phyloP scores from a whole-genome alignment of 1,140 invertebrate species.

The Ladona fulva region DNA sequence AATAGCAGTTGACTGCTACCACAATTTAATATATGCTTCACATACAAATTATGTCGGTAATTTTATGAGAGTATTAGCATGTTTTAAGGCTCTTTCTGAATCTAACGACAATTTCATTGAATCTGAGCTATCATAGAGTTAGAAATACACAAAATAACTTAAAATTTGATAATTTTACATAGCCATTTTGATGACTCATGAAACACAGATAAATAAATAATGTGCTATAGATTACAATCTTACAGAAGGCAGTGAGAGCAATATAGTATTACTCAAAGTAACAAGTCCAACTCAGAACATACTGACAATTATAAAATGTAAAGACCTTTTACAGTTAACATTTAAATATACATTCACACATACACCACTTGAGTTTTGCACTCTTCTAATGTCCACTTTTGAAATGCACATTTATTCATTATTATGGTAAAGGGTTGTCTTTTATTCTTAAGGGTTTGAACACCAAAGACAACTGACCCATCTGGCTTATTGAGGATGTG shows the following conservation, averaged over 20 bases:
- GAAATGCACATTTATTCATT: neutral
- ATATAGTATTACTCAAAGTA: neutral
- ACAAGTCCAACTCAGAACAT: neutral
- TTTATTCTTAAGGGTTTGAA: neutral
- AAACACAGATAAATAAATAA: neutral
- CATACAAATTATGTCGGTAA: neutral
- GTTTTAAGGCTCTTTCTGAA: neutral
- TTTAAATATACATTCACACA: neutral
- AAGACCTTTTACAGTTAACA: neutral
- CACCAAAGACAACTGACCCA: neutral
- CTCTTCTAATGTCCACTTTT: neutral
- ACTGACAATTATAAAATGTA: neutral
- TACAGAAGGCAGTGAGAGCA: neutral
- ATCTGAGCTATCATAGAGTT: neutral
- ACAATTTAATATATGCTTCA: neutral
- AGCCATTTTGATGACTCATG: neutral
- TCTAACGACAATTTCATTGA: neutral
- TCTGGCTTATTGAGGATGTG: neutral
- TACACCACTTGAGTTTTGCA: neutral
- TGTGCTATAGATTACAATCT: neutral
- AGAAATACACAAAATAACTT: neutral
- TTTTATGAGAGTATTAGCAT: neutral
- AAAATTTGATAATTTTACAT: neutral
- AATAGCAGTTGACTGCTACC: neutral
- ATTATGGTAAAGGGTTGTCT: neutral